Evolutionary conservation across 2,113 vertebrate species (phyloP), one percentile per base, ranked within the genome.

Genomic region (Noturus placidus): DNA sequence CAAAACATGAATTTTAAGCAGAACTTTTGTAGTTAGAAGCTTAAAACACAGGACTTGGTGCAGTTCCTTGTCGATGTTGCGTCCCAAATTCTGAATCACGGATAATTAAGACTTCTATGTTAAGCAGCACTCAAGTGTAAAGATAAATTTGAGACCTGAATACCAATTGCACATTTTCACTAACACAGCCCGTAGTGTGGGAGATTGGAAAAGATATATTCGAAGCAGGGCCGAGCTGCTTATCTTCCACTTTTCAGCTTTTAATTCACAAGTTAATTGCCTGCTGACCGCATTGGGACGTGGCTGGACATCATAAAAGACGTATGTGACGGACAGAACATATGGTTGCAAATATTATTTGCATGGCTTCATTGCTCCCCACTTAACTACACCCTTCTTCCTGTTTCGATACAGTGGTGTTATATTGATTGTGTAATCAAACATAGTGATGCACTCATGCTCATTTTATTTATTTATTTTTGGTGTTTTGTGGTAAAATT

Each of bases 261-360:
- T 84, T 84, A 67, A 70, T 57, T 86, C 70, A 38, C 22, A 67
- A 35, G 42, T 79, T 67, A 67, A 86, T 78, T 63, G 59, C 20
- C 59, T 78, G 13, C 63, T 78, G 46, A 35, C 46, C 46, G 35
- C 50, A 25, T 19, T 19, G 38, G 77, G 61, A 85, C 27, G n/a
- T 74, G n/a, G 46, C 38, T 30, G 15, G 15, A 85, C 83, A 57
- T 57, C 42, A 54, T 82, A 70, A 65, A 30, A 57, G 42, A 27
- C 5, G 14, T 59, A 27, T 61, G 57, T 78, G 59, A 20, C 63
- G 54, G 54, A 42, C 35, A 2, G 56, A 76, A 59, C 70, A 61
- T 77, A 77, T 13, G 56, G 84, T 50, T 33, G 19, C 25, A 42
- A n/a, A 38, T 85, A 54, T 69, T 8, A 52, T 84, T 84, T 33